Evolutionary conservation across 2,797 vertebrate species (phyloP).

Genomic region (Luscinia megarhynchos): DNA sequence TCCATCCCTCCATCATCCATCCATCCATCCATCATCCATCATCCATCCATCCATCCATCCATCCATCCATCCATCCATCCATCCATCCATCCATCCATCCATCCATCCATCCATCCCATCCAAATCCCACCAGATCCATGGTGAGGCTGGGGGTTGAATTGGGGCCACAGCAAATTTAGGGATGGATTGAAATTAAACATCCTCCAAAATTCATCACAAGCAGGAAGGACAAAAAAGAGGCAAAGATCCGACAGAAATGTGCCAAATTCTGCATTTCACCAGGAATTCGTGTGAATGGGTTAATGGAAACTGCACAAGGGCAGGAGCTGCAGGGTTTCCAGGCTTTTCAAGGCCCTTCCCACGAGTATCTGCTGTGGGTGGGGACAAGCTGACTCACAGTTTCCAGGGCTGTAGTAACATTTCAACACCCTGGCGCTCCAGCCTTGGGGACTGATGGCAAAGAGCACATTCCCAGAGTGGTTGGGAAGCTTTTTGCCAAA

Average conservation of each 20-base stretch:
- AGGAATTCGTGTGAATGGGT: constrained; percentile 24
- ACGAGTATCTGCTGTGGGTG: constrained; percentile 66
- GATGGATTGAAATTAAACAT: neutral
- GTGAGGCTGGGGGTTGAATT: fast-evolving
- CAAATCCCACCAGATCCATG: fast-evolving
- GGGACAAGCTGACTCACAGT: constrained; percentile 65
- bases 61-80: fast-evolving
- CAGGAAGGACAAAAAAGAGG: neutral
- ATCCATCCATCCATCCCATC: neutral
- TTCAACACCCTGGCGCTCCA: constrained; percentile 55
- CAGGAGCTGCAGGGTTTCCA: constrained; percentile 43
- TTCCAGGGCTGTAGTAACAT: constrained; percentile 63
- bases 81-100: neutral
- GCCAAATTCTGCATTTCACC: neutral
- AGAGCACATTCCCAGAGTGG: constrained; percentile 52
- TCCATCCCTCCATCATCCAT: too few relatives aligned
- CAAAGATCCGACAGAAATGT: fast-evolving
- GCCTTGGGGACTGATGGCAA: constrained; percentile 64
- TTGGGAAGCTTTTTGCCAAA: constrained; percentile 25
- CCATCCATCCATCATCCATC: neutral
- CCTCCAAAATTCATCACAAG: neutral
- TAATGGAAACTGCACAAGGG: constrained; percentile 33
- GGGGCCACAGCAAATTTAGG: fast-evolving
- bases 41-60: too few relatives aligned
- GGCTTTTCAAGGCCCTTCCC: constrained; percentile 63